phyloP scores from a whole-genome alignment of 2,888 invertebrate genomes.

The Shargacucullia verbasci region DNA sequence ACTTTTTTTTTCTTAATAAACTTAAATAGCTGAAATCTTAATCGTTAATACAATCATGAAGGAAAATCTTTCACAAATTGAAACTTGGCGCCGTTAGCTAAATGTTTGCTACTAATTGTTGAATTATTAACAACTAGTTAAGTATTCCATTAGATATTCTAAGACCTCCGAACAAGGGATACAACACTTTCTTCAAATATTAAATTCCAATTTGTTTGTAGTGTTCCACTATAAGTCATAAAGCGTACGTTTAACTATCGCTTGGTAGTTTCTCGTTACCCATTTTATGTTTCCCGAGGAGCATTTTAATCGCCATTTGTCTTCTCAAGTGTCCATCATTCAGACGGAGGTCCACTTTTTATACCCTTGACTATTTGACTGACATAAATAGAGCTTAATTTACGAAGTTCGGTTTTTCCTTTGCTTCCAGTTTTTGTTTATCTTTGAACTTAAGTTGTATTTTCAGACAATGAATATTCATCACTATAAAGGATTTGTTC shows the following conservation, averaged over 20 bases:
- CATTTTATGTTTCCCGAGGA: slow-evolving; percentile 39
- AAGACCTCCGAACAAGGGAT: slow-evolving; percentile 14
- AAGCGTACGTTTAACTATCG: slow-evolving; percentile 27
- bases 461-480: slow-evolving; percentile 34
- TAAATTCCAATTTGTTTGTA: slow-evolving; percentile 36
- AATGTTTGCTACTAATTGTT: slow-evolving; percentile 4
- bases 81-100: too few species aligned
- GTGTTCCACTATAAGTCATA: slow-evolving; percentile 31
- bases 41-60: too few species aligned
- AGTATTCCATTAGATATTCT: slow-evolving; percentile 20
- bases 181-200: slow-evolving; percentile 31
- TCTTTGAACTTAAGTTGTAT: not conserved
- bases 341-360: slow-evolving; percentile 66
- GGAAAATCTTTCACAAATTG: too few species aligned
- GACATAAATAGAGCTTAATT: slow-evolving; percentile 59
- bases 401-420: slow-evolving; percentile 21
- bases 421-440: slow-evolving; percentile 6
- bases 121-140: slow-evolving; percentile 16
- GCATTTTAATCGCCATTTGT: slow-evolving; percentile 69
- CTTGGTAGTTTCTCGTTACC: slow-evolving; percentile 16
- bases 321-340: slow-evolving; percentile 68
- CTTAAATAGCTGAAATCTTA: too few species aligned
- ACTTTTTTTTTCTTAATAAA: too few species aligned
- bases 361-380: slow-evolving; percentile 54
- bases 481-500: slow-evolving; percentile 38